A percentile compares a stretch with the other conserved stretches of the same genome.
phyloP scores from a whole-genome alignment of 2,797 vertebrate species.

The Pyrocephalus nanus region DNA sequence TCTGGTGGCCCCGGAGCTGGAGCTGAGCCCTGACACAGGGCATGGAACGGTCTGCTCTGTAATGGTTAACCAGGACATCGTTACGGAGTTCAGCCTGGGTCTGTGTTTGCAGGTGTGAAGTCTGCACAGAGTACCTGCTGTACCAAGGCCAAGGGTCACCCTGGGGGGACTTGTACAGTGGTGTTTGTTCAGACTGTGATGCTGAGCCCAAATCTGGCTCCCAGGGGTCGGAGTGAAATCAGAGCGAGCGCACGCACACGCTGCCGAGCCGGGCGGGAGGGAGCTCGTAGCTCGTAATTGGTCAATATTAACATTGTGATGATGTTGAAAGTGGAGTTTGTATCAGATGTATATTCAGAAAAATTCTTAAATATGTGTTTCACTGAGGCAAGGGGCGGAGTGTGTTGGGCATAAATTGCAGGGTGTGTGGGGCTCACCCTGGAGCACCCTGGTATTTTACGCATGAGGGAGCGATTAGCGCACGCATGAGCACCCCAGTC shows the following conservation, averaged over 20 bases:
- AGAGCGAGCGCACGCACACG: fast-evolving
- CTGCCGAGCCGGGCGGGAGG: neutral
- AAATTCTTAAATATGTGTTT: neutral
- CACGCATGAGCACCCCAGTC: neutral
- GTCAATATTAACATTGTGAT: neutral
- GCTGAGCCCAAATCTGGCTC: neutral
- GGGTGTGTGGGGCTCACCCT: neutral
- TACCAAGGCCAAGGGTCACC: fast-evolving
- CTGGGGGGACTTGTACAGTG: neutral
- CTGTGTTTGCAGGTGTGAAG: fast-evolving
- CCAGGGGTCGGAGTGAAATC: neutral
- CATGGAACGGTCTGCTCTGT: fast-evolving
- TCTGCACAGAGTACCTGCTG: fast-evolving
- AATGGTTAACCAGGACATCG: neutral
- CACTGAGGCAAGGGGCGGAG: neutral
- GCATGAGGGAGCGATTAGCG: neutral
- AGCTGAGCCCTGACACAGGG: neutral
- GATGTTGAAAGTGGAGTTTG: neutral
- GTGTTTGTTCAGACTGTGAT: fast-evolving
- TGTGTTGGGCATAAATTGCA: neutral
- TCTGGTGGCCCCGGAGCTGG: neutral
- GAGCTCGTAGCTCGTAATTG: fast-evolving
- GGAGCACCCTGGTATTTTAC: neutral
- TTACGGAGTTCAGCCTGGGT: neutral
- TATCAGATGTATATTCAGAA: neutral